Base-by-base conservation (phyloP, 2,113 vertebrate species). In the Polypterus senegalus region DNA sequence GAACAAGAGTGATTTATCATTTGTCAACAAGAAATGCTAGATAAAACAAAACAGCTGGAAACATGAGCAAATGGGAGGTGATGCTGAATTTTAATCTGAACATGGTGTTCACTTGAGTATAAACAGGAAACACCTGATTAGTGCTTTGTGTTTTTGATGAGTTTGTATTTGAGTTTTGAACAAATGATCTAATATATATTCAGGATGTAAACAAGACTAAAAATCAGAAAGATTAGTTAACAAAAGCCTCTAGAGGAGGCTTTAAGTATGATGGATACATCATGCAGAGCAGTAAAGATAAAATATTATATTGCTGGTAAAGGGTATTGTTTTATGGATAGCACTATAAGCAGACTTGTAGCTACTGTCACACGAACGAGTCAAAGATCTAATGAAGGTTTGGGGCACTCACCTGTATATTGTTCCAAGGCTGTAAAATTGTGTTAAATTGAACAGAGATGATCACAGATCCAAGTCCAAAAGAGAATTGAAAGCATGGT, bases 201-300 rank as follows among this genome's bases (percentile, higher is more conserved):
- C 70, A 74, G 66, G 76, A 79, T 71, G 66, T 73, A 81, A 86
- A 80, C 73, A 81, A 65, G 75, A 74, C 70, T 69, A 77, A 70
- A 76, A 70, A 81, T 66, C 48, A 66, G 46, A 73, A 73, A 76
- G 48, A 81, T 43, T 49, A 69, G 63, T 52, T 48, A 76, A 72
- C 63, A 11, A 44, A 66, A 56, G 63, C 67, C 27, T 27, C 27
- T 27, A 2, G 27, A 27, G 27, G 27, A 27, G 27, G 27, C 81
- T 86, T 84, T 85, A 84, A 83, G 81, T 81, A 86, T 90, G 87
- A 90, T 89, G 87, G 89, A 86, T 89, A 90, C 91, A 88, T 88
- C 81, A 83, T 79, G 83, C 73, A 79, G 83, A 68, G 84, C 77
- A 82, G 77, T 83, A 89, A 89, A 88, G 80, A 85, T 76, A 84